Conservation (phyloP, 2,888 invertebrate genomes). For the Oeneis ivallda region DNA sequence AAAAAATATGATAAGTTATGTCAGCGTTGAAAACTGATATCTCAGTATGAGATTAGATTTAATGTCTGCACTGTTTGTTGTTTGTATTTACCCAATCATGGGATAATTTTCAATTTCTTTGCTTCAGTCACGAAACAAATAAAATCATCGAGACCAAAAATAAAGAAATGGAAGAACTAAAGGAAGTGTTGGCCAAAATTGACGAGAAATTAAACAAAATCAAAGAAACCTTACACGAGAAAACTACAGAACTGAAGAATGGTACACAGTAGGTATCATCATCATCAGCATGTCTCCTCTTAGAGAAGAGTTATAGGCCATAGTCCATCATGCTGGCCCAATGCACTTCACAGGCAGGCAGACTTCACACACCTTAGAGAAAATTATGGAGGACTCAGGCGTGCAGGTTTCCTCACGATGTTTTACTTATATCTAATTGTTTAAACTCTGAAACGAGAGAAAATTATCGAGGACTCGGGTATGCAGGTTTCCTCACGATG, state of each 20-base stretch:
- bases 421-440: too few relatives aligned
- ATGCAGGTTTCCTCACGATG: too few relatives aligned
- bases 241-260: conserved; percentile 67
- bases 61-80: too few relatives aligned
- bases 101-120: not conserved
- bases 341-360: too few relatives aligned
- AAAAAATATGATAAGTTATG: too few relatives aligned
- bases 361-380: too few relatives aligned
- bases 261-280: conserved; percentile 73
- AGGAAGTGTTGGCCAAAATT: conserved; percentile 83
- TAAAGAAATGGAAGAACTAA: conserved; percentile 81
- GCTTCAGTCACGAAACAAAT: conserved; percentile 77
- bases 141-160: conserved; percentile 78
- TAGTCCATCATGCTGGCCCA: not conserved
- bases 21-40: too few relatives aligned
- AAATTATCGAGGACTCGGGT: too few relatives aligned
- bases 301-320: not conserved
- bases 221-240: conserved; percentile 70
- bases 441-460: too few relatives aligned
- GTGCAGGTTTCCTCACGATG: too few relatives aligned
- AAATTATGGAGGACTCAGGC: too few relatives aligned
- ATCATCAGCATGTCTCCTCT: not conserved
- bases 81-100: not conserved
- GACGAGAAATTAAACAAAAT: conserved; percentile 76
- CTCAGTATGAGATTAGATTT: too few relatives aligned